phyloP scores from a whole-genome alignment of 2,797 vertebrate species.

The Perodicticus potto region DNA sequence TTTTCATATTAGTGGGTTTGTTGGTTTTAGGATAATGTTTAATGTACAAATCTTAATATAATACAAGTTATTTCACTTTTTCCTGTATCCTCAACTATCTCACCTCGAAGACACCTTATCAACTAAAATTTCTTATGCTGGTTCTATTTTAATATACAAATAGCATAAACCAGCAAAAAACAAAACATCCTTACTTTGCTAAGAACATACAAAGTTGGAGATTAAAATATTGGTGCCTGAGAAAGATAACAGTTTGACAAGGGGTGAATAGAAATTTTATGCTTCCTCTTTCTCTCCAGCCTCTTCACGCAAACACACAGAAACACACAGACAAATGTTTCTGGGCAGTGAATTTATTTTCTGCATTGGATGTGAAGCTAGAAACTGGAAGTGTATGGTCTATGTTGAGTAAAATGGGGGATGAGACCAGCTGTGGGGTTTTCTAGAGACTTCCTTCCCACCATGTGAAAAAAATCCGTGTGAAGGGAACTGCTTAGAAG shows the following conservation, averaged over 20 bases:
- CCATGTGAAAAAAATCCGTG: slow-evolving; percentile 4
- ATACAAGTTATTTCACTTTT: slow-evolving; percentile 13
- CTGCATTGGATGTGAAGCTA: neutral
- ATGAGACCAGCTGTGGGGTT: slow-evolving; percentile 26
- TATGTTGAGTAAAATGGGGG: neutral
- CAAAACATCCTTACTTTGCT: slow-evolving; percentile 23
- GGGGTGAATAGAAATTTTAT: neutral
- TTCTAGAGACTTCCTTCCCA: slow-evolving; percentile 69
- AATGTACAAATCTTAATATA: neutral
- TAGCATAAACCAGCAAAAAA: neutral
- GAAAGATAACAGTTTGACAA: neutral
- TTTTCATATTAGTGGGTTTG: neutral
- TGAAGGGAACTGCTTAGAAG: neutral
- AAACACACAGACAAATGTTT: neutral
- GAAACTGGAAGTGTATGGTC: slow-evolving; percentile 44
- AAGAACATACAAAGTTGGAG: neutral
- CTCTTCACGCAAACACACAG: neutral
- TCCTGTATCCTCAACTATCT: neutral
- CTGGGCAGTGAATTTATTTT: neutral
- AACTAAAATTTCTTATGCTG: slow-evolving; percentile 4
- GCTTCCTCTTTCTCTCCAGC: neutral
- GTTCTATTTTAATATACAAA: slow-evolving; percentile 45
- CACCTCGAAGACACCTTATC: slow-evolving; percentile 56
- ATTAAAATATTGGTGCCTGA: neutral
- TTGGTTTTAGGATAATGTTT: slow-evolving; percentile 33